Conservation (phyloP, 1,140 invertebrate genomes). For the Zaprionus davidi region DNA sequence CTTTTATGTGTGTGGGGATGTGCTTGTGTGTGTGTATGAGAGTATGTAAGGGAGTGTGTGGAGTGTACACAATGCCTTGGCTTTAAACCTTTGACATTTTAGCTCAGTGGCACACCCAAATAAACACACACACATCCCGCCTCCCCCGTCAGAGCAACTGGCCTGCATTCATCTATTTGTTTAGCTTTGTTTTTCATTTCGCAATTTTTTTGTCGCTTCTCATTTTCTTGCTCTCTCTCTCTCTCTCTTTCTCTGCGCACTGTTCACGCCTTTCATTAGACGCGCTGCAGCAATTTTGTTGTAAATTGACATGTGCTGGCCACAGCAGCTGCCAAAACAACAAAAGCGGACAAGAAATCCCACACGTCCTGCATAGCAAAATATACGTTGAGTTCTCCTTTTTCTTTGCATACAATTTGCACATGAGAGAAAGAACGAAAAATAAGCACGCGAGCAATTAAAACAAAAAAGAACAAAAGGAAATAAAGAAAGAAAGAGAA, state of each 20-base stretch:
- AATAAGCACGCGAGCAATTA: slow-evolving; percentile 48
- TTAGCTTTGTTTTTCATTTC: slow-evolving; percentile 56
- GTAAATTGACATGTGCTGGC: slow-evolving; percentile 40
- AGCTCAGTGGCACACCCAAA: slow-evolving; percentile 40
- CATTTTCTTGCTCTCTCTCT: background rate
- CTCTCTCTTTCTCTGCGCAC: slow-evolving; percentile 2
- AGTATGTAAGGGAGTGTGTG: background rate
- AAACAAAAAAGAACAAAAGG: slow-evolving; percentile 10
- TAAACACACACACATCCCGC: slow-evolving; percentile 13
- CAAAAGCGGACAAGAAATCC: slow-evolving; percentile 1
- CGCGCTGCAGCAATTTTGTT: slow-evolving; percentile 31
- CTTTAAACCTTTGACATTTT: slow-evolving; percentile 46
- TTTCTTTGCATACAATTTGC: slow-evolving; percentile 26
- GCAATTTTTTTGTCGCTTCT: slow-evolving; percentile 59
- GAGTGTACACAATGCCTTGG: slow-evolving; percentile 40
- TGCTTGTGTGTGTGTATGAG: background rate
- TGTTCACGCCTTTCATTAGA: slow-evolving; percentile 42
- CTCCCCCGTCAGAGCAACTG: background rate
- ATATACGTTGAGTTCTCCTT: background rate
- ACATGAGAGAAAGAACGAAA: slow-evolving; percentile 28
- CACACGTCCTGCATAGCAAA: slow-evolving; percentile 3
- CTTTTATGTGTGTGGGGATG: background rate
- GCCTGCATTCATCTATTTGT: slow-evolving; percentile 55
- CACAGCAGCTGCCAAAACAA: slow-evolving; percentile 10
- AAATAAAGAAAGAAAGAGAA: background rate